These are phyloP conservation scores for Anguilla obscura DNA, from an alignment of 2,797 vertebrate genomes.

Conservation along the genomic window DNA sequence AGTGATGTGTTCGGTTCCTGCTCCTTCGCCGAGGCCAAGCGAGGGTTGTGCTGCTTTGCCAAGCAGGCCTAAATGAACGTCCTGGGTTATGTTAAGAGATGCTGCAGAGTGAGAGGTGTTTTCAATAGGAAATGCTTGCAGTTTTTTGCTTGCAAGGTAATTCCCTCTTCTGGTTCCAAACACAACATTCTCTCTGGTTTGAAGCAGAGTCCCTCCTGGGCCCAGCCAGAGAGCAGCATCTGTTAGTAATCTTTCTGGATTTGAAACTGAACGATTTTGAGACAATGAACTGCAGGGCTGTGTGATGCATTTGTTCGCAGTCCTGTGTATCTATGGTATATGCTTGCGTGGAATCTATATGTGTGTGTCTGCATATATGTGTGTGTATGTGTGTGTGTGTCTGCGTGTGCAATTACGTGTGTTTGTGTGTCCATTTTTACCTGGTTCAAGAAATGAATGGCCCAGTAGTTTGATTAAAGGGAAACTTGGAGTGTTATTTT, in stretches of 20 bases:
- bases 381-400: neutral
- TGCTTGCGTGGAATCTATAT: slow-evolving; percentile 36
- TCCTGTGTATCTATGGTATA: slow-evolving; percentile 31
- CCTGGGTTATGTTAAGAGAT: slow-evolving; percentile 24
- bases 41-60: neutral
- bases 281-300: slow-evolving; percentile 71
- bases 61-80: neutral
- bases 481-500: neutral
- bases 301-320: slow-evolving; percentile 67
- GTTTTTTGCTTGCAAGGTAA: slow-evolving; percentile 72
- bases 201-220: slow-evolving; percentile 61
- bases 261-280: slow-evolving; percentile 63
- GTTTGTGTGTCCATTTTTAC: slow-evolving; percentile 45
- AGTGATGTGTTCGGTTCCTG: slow-evolving; percentile 11
- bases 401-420: neutral
- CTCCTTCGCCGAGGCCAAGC: neutral
- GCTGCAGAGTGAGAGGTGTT: slow-evolving; percentile 46
- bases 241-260: slow-evolving; percentile 73
- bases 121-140: slow-evolving; percentile 67
- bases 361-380: slow-evolving; percentile 16
- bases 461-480: slow-evolving; percentile 23
- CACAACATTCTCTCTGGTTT: slow-evolving; percentile 70
- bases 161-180: slow-evolving; percentile 70
- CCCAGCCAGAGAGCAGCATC: slow-evolving; percentile 67
- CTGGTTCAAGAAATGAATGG: slow-evolving; percentile 60